Percentiles rank a stretch among this genome's conserved stretches.
Evolutionary conservation across 2,888 invertebrate species (phyloP).

Genomic region (Chydorus sphaericus): DNA sequence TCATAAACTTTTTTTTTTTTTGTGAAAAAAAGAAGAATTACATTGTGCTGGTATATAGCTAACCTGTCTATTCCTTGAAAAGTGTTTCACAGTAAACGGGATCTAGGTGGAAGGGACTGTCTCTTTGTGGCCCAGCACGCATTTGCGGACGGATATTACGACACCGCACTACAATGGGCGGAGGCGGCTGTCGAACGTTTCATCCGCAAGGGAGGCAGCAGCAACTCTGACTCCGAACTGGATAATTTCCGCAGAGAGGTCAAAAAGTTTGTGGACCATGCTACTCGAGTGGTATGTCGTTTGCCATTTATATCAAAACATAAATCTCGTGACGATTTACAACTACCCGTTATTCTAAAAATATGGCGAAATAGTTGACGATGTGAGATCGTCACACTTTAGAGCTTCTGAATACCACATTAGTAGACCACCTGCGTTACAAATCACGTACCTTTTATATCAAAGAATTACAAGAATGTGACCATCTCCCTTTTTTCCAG

Average conservation of each 20-base stretch:
- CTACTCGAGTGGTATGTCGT: slow-evolving; percentile 26
- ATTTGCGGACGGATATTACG: slow-evolving; percentile 26
- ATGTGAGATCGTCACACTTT: too few relatives aligned
- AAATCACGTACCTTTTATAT: too few relatives aligned
- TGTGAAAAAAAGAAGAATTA: neutral
- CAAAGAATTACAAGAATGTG: too few relatives aligned
- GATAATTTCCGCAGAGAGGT: slow-evolving; percentile 24
- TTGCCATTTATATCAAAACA: too few relatives aligned
- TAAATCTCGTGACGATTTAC: too few relatives aligned
- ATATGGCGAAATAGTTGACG: too few relatives aligned
- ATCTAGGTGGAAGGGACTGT: slow-evolving; percentile 25
- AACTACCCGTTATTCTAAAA: too few relatives aligned
- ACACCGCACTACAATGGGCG: slow-evolving; percentile 27
- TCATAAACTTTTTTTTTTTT: neutral
- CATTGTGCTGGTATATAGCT: neutral
- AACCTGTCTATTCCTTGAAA: neutral
- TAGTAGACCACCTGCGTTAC: too few relatives aligned
- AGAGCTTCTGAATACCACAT: too few relatives aligned
- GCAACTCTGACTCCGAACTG: slow-evolving; percentile 18
- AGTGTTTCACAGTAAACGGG: slow-evolving; percentile 19
- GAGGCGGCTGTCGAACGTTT: slow-evolving; percentile 22
- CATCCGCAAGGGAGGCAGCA: neutral
- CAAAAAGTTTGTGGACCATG: slow-evolving; percentile 24
- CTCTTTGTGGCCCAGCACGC: slow-evolving; percentile 28
- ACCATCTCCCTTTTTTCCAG: too few relatives aligned